Base-by-base conservation (phyloP, 2,113 vertebrate species). In the Cnemophilus loriae region DNA sequence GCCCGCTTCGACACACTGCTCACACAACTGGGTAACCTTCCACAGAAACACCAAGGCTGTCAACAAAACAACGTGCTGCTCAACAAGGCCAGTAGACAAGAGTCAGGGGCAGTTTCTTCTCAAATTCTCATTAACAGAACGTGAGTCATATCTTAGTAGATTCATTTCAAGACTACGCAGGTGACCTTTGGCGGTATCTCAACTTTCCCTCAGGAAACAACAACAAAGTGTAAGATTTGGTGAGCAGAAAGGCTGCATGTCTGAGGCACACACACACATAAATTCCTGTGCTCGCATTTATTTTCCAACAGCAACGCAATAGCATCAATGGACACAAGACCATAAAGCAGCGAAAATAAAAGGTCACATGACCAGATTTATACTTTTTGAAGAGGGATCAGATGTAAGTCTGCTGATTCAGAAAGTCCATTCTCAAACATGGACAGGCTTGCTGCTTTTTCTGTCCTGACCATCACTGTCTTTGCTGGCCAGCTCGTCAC, bases 251-350 rank as follows among this genome's bases (percentile, higher is more conserved):
- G 30, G 28, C 57, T 27, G 14, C 1, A 0, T 1, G 6, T 24
- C 41, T 24, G 12, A 17, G 8, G 39, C 26, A 50, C 6, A 42
- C 3, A n/a, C 3, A n/a, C 9, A 53, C 9, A 16, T 0, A 9
- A 9, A 3, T 4, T 26, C 32, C 35, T 28, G 33, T 20, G n/a
- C 21, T 65, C 18, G 23, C 0, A 0, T 52, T 44, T 42, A 7
- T 28, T 21, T 60, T 37, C 35, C 59, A 35, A 7, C 3, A 56
- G 17, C 28, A 46, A 11, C 3, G 8, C 2, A 1, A 24, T 11
- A 56, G 41, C 24, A 67, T 7, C 10, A 1, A 0, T 1, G 32
- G n/a, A 37, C 26, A 70, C 7, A 11, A 9, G 26, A 55, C 13
- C 35, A 42, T 6, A 50, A 32, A 49, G 7, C 13, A 59, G 42